phyloP scores from a whole-genome alignment of 2,797 vertebrate genomes.

The Chromis chromis region DNA sequence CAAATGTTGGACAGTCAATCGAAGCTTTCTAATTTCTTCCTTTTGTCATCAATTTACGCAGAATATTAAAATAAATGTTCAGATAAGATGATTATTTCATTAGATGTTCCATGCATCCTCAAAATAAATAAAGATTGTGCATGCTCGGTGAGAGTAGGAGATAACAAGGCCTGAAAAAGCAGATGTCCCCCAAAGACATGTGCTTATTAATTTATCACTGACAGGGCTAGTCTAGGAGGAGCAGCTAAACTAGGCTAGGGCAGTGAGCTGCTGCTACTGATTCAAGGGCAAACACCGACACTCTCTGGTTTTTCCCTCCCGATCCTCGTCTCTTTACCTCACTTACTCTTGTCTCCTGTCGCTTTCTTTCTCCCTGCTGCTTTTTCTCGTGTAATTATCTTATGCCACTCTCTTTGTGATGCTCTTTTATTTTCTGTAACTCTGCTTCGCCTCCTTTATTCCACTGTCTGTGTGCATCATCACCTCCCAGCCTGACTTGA shows the following conservation, averaged over 20 bases:
- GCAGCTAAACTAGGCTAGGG: slow-evolving; percentile 61
- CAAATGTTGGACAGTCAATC: background rate
- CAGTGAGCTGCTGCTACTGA: slow-evolving; percentile 44
- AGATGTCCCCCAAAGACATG: slow-evolving; percentile 54
- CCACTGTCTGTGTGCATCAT: background rate
- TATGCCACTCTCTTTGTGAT: slow-evolving; percentile 16
- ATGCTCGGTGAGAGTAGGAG: slow-evolving; percentile 13
- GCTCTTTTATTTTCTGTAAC: slow-evolving; percentile 7
- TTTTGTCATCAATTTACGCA: background rate
- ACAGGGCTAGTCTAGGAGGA: slow-evolving; percentile 44
- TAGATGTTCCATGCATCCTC: background rate
- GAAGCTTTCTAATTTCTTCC: background rate
- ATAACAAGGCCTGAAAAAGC: slow-evolving; percentile 58
- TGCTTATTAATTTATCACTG: slow-evolving; percentile 76
- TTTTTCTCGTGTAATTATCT: slow-evolving; percentile 26
- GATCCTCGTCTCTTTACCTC: slow-evolving; percentile 13
- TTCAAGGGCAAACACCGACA: slow-evolving; percentile 55
- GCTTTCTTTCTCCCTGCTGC: slow-evolving; percentile 3
- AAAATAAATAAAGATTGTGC: slow-evolving; percentile 14
- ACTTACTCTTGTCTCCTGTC: background rate
- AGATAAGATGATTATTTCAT: background rate
- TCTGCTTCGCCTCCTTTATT: slow-evolving; percentile 1
- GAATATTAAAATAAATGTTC: background rate
- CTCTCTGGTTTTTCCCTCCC: background rate
- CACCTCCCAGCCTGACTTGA: background rate